These are phyloP conservation scores for Pseudorhombus dupliciocellatus DNA, from an alignment of 2,113 vertebrate species.

Conservation along the genomic window DNA sequence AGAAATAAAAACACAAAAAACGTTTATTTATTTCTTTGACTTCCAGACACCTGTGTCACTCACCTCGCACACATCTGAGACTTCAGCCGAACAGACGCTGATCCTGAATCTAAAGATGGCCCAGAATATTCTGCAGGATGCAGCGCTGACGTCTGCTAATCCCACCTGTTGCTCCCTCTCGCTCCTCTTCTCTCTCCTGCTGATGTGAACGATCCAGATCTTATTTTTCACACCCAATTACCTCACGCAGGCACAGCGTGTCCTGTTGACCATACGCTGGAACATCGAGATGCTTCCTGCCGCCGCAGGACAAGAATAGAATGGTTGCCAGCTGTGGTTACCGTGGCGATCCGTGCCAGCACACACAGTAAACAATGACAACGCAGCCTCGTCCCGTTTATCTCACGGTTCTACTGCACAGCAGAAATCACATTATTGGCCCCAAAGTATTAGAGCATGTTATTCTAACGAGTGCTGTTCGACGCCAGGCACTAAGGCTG, in stretches of 20 bases:
- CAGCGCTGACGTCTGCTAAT: conserved; percentile 48
- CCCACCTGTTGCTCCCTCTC: conserved; percentile 63
- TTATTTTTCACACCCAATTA: conserved; percentile 80
- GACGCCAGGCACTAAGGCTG: not conserved
- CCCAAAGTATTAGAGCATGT: not conserved
- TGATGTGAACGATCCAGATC: conserved; percentile 59
- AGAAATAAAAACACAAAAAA: no score
- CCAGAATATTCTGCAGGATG: conserved; percentile 30
- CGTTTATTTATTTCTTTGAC: not conserved
- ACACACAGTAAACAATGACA: conserved; percentile 32
- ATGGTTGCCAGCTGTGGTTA: conserved; percentile 64
- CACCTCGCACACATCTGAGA: conserved; percentile 39
- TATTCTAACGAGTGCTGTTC: not conserved
- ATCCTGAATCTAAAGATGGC: conserved; percentile 52
- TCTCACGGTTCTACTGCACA: not conserved
- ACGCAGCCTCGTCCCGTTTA: conserved; percentile 5
- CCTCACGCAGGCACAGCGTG: conserved; percentile 59
- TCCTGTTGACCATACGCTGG: conserved; percentile 60
- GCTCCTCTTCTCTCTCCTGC: conserved; percentile 43
- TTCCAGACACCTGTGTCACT: conserved; percentile 5
- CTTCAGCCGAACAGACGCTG: conserved; percentile 55
- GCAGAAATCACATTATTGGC: not conserved
- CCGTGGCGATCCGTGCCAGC: conserved; percentile 59
- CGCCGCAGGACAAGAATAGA: conserved; percentile 66
- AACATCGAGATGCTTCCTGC: conserved; percentile 55